Conservation (phyloP, 2,888 invertebrate species). For the Malachius bipustulatus region DNA sequence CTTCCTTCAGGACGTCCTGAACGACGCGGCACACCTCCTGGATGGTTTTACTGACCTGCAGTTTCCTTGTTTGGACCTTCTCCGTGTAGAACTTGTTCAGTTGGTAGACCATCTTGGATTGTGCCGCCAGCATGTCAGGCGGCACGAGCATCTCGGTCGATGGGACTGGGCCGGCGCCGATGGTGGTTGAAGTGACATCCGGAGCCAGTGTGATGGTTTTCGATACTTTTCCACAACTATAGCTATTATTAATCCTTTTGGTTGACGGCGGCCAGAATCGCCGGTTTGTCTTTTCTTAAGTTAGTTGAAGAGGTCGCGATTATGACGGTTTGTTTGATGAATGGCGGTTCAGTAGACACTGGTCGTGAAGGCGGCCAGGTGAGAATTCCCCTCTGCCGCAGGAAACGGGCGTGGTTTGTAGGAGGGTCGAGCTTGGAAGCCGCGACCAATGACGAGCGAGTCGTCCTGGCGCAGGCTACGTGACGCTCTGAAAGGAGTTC, state of each 20-base stretch:
- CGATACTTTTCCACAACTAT: slow-evolving; percentile 14
- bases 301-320: slow-evolving; percentile 17
- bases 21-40: slow-evolving; percentile 70
- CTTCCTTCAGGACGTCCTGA: slow-evolving; percentile 73
- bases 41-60: slow-evolving; percentile 58
- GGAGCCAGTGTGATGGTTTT: slow-evolving; percentile 25
- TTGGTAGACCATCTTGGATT: slow-evolving; percentile 88
- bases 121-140: slow-evolving; percentile 87
- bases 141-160: slow-evolving; percentile 69
- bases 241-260: slow-evolving; percentile 4
- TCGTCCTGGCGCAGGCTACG: too few relatives aligned
- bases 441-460: too few relatives aligned
- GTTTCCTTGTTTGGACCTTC: slow-evolving; percentile 59
- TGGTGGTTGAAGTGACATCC: slow-evolving; percentile 12
- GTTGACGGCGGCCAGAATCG: too few relatives aligned
- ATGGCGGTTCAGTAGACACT: not conserved
- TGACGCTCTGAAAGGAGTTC: too few relatives aligned
- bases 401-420: too few relatives aligned
- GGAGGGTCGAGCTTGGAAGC: too few relatives aligned
- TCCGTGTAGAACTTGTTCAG: slow-evolving; percentile 72
- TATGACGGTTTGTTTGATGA: slow-evolving; percentile 26
- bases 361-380: slow-evolving; percentile 24
- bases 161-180: slow-evolving; percentile 14
- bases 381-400: slow-evolving; percentile 27
- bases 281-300: too few relatives aligned